Evolutionary conservation across 2,888 invertebrate genomes (phyloP).

Genomic region (Parnassius orleans): DNA sequence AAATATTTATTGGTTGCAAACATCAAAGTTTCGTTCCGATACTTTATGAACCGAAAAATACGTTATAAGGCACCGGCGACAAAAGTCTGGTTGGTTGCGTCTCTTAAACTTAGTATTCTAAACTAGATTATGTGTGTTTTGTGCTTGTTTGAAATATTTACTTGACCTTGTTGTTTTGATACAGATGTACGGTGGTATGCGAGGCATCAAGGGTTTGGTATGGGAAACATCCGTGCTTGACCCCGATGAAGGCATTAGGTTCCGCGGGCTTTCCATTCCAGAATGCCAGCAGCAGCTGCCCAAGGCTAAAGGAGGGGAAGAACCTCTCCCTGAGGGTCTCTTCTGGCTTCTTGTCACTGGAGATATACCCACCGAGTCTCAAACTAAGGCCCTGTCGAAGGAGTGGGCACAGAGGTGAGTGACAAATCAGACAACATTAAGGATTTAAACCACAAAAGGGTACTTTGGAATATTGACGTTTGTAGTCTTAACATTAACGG

Average conservation of each 20-base stretch:
- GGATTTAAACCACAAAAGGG: too few species aligned
- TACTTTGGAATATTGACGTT: too few species aligned
- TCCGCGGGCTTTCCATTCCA: conserved; percentile 95
- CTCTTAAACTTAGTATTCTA: too few species aligned
- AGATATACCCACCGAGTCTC: conserved; percentile 85
- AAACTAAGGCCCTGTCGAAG: conserved; percentile 86
- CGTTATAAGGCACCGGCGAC: too few species aligned
- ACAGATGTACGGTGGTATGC: conserved; percentile 95
- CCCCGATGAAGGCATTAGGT: conserved; percentile 96
- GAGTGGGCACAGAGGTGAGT: conserved; percentile 87
- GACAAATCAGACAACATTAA: background rate
- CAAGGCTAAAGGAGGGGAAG: conserved; percentile 84
- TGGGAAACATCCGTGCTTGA: conserved; percentile 98
- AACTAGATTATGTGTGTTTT: too few species aligned
- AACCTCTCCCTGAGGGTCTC: conserved; percentile 89
- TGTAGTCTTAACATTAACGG: too few species aligned
- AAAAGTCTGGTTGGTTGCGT: too few species aligned
- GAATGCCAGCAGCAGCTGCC: conserved; percentile 88
- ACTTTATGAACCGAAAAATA: too few species aligned
- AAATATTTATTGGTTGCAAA: too few species aligned
- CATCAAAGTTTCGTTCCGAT: too few species aligned
- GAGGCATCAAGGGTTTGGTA: conserved; percentile 96
- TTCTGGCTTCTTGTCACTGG: conserved; percentile 91
- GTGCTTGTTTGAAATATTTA: too few species aligned
- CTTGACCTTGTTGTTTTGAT: background rate